These are phyloP conservation scores for Nymphicus hollandicus DNA, from an alignment of 2,113 vertebrate species.

Conservation along the genomic window DNA sequence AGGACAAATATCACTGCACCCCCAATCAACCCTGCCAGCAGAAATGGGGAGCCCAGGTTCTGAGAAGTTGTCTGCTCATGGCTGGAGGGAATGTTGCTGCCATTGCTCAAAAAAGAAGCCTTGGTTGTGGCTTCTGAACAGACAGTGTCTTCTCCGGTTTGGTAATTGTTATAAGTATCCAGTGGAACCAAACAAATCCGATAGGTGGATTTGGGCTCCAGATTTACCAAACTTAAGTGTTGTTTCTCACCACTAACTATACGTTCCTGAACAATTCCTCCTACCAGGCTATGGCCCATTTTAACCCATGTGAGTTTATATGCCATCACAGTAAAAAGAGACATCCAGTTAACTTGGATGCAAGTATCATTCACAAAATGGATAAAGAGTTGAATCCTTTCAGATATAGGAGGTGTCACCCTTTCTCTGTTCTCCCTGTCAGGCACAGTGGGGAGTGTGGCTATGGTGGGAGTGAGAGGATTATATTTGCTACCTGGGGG, in stretches of 20 bases:
- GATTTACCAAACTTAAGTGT: slow-evolving; percentile 80
- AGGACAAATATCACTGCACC: slow-evolving; percentile 91
- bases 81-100: slow-evolving; percentile 82
- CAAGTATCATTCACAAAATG: slow-evolving; percentile 88
- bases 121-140: slow-evolving; percentile 90
- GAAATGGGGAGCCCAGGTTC: slow-evolving; percentile 87
- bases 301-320: slow-evolving; percentile 98
- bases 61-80: slow-evolving; percentile 87
- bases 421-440: slow-evolving; percentile 67
- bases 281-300: slow-evolving; percentile 90
- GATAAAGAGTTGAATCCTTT: slow-evolving; percentile 88
- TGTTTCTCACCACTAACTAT: slow-evolving; percentile 89
- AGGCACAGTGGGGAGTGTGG: slow-evolving; percentile 76
- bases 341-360: slow-evolving; percentile 92
- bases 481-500: slow-evolving; percentile 48
- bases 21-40: slow-evolving; percentile 93
- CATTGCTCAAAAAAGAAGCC: slow-evolving; percentile 74
- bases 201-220: slow-evolving; percentile 90
- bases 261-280: slow-evolving; percentile 87
- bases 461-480: slow-evolving; percentile 60
- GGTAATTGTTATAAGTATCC: slow-evolving; percentile 89
- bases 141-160: slow-evolving; percentile 88
- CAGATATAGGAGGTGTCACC: slow-evolving; percentile 81
- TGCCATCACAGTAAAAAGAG: slow-evolving; percentile 86
- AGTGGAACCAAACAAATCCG: slow-evolving; percentile 92